Evolutionary conservation across 1,140 invertebrate species (phyloP).

Genomic region (Forficula auricularia): DNA sequence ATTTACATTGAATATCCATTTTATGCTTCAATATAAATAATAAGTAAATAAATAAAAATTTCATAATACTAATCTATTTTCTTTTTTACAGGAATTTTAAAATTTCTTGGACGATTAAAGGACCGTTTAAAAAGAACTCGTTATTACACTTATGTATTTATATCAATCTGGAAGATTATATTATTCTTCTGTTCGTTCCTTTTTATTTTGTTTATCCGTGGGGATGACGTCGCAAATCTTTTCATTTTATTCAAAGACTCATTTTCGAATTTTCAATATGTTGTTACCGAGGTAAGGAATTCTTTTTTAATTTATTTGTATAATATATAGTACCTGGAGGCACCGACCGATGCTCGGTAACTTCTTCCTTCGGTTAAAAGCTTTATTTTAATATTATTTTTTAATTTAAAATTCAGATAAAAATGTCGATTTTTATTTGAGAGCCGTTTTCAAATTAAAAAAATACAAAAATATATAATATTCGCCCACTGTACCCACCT

Average conservation of each 20-base stretch:
- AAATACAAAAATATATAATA: no score
- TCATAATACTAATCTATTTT: slow-evolving; percentile 4
- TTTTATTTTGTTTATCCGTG: slow-evolving; percentile 52
- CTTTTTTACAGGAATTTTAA: slow-evolving; percentile 8
- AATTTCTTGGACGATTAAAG: slow-evolving; percentile 52
- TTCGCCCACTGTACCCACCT: no score
- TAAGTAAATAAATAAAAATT: slow-evolving; percentile 7
- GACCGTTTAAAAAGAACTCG: slow-evolving; percentile 59
- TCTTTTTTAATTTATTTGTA: background rate
- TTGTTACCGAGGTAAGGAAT: slow-evolving; percentile 54
- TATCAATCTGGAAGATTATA: slow-evolving; percentile 76
- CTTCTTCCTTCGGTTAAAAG: no score
- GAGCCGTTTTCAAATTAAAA: no score
- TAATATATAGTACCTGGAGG: no score
- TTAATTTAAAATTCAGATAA: background rate
- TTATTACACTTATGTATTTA: slow-evolving; percentile 76
- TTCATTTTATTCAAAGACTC: slow-evolving; percentile 56
- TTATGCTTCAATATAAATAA: no score
- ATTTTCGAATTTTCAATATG: slow-evolving; percentile 60
- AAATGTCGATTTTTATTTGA: background rate
- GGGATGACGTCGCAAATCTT: slow-evolving; percentile 49
- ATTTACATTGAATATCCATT: no score
- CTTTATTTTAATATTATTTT: background rate
- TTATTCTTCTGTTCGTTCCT: slow-evolving; percentile 57
- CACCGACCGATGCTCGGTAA: no score